A percentile compares a stretch with the other conserved stretches of the same genome.
Conservation (phyloP, 2,113 vertebrate species). For the Turnix velox region DNA sequence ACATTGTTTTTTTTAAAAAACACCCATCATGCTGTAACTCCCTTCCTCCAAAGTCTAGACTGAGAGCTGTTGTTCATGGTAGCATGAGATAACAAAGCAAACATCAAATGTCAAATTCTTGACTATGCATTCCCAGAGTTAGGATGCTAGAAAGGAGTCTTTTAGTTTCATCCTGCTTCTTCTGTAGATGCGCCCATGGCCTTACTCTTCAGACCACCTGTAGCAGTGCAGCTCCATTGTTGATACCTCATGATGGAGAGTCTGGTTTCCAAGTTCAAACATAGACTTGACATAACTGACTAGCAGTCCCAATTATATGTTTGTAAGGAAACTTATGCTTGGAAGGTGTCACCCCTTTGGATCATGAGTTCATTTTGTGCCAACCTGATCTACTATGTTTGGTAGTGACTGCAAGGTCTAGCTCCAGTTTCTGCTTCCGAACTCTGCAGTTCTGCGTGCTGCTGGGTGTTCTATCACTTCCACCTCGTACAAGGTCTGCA, state of each 20-base stretch:
- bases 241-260: not conserved
- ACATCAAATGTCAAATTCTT: not conserved
- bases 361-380: not conserved
- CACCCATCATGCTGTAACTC: not conserved
- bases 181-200: not conserved
- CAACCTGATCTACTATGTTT: not conserved
- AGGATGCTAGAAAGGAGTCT: slow-evolving; percentile 35
- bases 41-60: not conserved
- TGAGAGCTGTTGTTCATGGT: not conserved
- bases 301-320: not conserved
- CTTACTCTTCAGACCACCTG: not conserved
- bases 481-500: not conserved
- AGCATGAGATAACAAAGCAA: rapidly evolving
- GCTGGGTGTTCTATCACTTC: not conserved
- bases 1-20: not conserved
- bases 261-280: not conserved
- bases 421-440: not conserved
- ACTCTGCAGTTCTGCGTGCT: rapidly evolving
- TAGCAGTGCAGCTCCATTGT: not conserved
- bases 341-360: not conserved
- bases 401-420: not conserved
- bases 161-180: not conserved
- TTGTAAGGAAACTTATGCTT: not conserved
- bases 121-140: not conserved
- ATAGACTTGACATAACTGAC: not conserved